Evolutionary conservation across 2,797 vertebrate genomes (phyloP).

Genomic region (Mallotus villosus): DNA sequence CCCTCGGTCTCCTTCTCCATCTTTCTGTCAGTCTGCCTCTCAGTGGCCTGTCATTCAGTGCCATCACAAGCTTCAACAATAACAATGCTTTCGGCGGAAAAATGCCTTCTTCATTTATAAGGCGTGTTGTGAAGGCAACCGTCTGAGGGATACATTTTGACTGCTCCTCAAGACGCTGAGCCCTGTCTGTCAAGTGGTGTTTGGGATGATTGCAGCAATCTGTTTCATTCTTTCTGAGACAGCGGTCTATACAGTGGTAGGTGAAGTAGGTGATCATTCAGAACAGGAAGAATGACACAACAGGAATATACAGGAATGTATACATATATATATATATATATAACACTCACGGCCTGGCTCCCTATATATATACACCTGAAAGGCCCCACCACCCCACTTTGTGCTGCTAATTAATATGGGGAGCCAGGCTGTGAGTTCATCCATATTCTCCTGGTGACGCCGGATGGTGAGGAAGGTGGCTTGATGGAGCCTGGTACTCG

Average conservation of each 20-base stretch:
- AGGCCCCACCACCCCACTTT: constrained; percentile 24
- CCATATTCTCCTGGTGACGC: constrained; percentile 40
- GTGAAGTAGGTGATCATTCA: too few relatives aligned
- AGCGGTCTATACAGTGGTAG: too few relatives aligned
- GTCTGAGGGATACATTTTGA: constrained; percentile 7
- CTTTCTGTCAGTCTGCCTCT: too few relatives aligned
- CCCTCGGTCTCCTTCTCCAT: too few relatives aligned
- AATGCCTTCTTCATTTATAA: neutral
- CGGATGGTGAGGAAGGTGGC: constrained; percentile 47
- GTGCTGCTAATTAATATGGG: constrained; percentile 47
- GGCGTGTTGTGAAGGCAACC: constrained; percentile 13
- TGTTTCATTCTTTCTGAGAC: too few relatives aligned
- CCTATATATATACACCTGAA: neutral
- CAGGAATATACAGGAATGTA: too few relatives aligned
- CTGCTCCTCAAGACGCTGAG: constrained; percentile 6
- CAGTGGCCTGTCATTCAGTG: constrained; percentile 43
- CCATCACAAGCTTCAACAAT: constrained; percentile 41
- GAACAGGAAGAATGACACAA: too few relatives aligned
- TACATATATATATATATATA: neutral
- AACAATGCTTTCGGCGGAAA: constrained; percentile 23
- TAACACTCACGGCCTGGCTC: neutral
- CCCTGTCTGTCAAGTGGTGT: too few relatives aligned
- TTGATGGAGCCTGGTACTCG: constrained; percentile 48
- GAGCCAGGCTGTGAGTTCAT: constrained; percentile 44
- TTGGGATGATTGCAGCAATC: too few relatives aligned